Percentiles rank a stretch among this genome's conserved stretches.
Evolutionary conservation across 2,888 invertebrate genomes (phyloP).

Genomic region (Yponomeuta evonymella): DNA sequence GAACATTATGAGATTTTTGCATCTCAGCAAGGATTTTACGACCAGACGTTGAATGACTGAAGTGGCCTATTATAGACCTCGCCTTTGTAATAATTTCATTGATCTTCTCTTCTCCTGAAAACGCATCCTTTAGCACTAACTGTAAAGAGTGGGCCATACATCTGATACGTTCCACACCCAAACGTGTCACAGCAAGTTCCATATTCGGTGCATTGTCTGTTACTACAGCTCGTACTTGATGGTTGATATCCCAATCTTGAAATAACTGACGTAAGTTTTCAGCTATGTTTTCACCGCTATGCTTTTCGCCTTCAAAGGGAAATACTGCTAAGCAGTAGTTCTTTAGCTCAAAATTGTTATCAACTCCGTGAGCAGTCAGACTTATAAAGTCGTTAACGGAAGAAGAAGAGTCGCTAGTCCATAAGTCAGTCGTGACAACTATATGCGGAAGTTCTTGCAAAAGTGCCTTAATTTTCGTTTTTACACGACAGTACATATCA

Average conservation of each 20-base stretch:
- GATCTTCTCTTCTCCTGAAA: constrained; percentile 21
- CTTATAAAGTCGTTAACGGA: constrained; percentile 23
- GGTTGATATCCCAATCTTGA: constrained; percentile 22
- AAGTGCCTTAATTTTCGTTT: constrained; percentile 24
- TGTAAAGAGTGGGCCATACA: constrained; percentile 25
- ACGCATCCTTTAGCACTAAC: constrained; percentile 24
- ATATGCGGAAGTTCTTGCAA: constrained; percentile 22
- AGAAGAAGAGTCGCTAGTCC: constrained; percentile 27
- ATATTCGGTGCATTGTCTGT: constrained; percentile 30
- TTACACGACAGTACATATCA: constrained; percentile 25
- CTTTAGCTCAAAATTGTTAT: constrained; percentile 24
- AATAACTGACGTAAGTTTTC: constrained; percentile 23
- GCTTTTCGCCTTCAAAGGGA: constrained; percentile 27
- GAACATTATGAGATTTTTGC: constrained; percentile 28
- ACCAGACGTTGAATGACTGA: constrained; percentile 27
- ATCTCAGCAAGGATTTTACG: constrained; percentile 27
- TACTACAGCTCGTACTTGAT: constrained; percentile 25
- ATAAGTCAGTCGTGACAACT: constrained; percentile 24
- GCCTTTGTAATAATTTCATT: constrained; percentile 27
- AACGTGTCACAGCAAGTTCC: constrained; percentile 22
- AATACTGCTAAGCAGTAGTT: constrained; percentile 26
- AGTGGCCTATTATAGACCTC: constrained; percentile 27
- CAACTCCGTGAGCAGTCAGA: constrained; percentile 18
- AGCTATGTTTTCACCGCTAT: constrained; percentile 26
- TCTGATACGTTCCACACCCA: constrained; percentile 19